phyloP scores from a whole-genome alignment of 1,140 invertebrate species.

The Rhizoglyphus robini region DNA sequence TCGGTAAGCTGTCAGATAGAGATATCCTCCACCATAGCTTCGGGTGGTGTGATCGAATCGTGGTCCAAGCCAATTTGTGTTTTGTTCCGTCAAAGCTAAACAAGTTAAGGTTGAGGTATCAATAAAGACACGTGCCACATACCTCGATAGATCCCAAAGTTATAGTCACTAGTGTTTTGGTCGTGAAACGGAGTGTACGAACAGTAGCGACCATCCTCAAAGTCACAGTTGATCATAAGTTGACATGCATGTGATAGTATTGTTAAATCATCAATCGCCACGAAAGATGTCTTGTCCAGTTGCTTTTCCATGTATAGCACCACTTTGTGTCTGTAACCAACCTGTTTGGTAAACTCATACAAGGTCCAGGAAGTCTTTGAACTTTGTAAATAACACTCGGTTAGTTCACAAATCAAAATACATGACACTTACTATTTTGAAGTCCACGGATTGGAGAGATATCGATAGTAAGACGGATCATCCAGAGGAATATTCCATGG shows the following conservation, averaged over 20 bases:
- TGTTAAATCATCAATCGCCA: constrained; percentile 24
- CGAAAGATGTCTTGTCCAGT: background rate
- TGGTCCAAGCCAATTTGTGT: constrained; percentile 7
- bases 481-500: no score
- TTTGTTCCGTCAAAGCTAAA: no score
- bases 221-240: constrained; percentile 20
- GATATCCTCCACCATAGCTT: constrained; percentile 5
- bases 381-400: no score
- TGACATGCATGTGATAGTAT: constrained; percentile 14
- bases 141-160: background rate
- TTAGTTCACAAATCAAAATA: no score
- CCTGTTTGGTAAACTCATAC: no score
- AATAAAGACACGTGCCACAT: no score
- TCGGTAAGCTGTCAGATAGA: background rate
- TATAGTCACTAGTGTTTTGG: background rate
- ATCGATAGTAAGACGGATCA: no score
- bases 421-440: no score
- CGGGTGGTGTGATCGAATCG: background rate
- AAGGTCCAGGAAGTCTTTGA: constrained; percentile 1
- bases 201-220: constrained; percentile 19
- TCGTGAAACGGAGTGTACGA: background rate
- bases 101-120: no score
- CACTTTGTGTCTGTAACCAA: no score
- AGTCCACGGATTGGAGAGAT: no score
- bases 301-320: background rate